These are phyloP conservation scores for Microcebus murinus DNA, from an alignment of 2,113 vertebrate genomes.

Conservation along the genomic window DNA sequence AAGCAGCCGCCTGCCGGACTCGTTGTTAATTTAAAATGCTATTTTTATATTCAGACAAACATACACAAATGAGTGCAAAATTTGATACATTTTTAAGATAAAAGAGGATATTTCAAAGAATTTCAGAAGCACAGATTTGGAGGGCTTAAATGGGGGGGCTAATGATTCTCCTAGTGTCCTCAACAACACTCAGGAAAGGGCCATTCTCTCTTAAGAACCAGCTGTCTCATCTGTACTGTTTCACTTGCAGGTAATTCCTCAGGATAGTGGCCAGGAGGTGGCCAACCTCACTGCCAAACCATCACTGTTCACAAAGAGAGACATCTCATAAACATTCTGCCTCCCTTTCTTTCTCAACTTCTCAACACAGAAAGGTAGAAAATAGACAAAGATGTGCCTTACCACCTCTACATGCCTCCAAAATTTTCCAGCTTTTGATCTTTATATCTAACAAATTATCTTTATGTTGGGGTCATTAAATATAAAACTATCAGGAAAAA, in stretches of 20 bases:
- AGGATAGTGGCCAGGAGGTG: background rate
- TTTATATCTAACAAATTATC: conserved; percentile 4
- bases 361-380: background rate
- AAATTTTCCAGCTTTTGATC: conserved; percentile 19
- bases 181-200: background rate
- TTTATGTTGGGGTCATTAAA: conserved; percentile 28
- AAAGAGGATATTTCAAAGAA: background rate
- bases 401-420: background rate
- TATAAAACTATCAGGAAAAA: background rate
- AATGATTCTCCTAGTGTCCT: background rate
- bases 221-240: background rate
- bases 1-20: background rate
- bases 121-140: background rate
- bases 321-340: background rate
- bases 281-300: background rate
- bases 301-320: background rate
- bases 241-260: background rate
- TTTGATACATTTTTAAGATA: background rate
- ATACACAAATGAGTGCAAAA: background rate
- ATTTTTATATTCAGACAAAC: conserved; percentile 19
- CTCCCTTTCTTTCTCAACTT: background rate
- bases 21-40: background rate
- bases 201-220: background rate
- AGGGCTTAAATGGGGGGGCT: background rate
- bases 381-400: background rate